These are phyloP conservation scores for Kryptopterus vitreolus DNA, from an alignment of 2,797 vertebrate species.

Conservation along the genomic window DNA sequence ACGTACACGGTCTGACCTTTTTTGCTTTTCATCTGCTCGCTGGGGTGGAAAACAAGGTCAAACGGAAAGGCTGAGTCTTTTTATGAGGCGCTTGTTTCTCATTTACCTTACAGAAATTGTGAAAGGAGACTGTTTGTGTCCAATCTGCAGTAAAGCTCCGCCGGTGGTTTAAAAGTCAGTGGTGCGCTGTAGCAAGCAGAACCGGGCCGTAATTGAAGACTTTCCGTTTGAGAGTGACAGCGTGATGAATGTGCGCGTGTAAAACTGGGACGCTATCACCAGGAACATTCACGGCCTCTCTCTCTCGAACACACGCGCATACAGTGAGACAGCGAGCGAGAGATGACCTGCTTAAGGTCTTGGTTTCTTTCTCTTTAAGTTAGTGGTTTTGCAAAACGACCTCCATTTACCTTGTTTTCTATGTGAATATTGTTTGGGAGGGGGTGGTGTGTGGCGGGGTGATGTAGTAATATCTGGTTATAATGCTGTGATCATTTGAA, in stretches of 20 bases:
- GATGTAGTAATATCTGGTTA: background rate
- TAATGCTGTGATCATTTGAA: background rate
- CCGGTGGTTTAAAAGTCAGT: slow-evolving; percentile 36
- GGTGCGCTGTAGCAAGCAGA: slow-evolving; percentile 22
- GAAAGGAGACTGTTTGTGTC: slow-evolving; percentile 15
- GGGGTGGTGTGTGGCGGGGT: background rate
- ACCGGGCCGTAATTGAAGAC: slow-evolving; percentile 41
- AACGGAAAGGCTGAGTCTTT: background rate
- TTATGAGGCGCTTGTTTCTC: slow-evolving; percentile 31
- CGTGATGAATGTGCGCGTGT: slow-evolving; percentile 46
- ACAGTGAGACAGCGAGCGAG: no score
- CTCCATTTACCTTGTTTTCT: slow-evolving; percentile 4
- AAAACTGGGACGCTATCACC: slow-evolving; percentile 51
- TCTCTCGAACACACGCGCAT: background rate
- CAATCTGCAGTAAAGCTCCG: slow-evolving; percentile 22
- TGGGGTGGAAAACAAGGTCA: slow-evolving; percentile 10
- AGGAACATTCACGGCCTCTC: slow-evolving; percentile 33
- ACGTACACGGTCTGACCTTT: background rate
- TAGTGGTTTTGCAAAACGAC: background rate
- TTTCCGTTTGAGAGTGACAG: slow-evolving; percentile 28
- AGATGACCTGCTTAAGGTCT: slow-evolving; percentile 45
- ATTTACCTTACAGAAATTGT: slow-evolving; percentile 20
- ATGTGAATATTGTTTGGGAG: slow-evolving; percentile 15
- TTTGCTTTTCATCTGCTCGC: slow-evolving; percentile 1
- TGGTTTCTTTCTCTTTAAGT: background rate